A percentile compares a stretch with the other conserved stretches of the same genome.
phyloP scores from a whole-genome alignment of 2,888 invertebrate species.

The Drosophila setosimentum region DNA sequence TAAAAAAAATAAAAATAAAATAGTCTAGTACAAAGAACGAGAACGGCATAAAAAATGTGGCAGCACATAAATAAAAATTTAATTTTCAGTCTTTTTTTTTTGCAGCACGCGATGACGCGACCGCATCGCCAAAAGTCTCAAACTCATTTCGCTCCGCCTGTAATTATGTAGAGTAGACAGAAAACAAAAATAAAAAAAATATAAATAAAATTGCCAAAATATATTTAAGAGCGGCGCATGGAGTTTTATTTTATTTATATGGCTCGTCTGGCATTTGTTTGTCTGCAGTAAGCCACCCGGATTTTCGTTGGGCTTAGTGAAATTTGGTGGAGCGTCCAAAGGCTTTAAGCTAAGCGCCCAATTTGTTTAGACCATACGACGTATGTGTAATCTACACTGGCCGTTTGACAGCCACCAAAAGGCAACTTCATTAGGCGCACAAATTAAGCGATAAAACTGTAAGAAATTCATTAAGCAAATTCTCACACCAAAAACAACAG shows the following conservation, averaged over 20 bases:
- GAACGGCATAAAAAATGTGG: constrained; percentile 69
- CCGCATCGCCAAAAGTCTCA: constrained; percentile 37
- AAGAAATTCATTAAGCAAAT: constrained; percentile 79
- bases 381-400: constrained; percentile 66
- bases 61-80: constrained; percentile 80
- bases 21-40: constrained; percentile 57
- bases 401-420: constrained; percentile 60
- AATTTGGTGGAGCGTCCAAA: constrained; percentile 53
- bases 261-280: constrained; percentile 60
- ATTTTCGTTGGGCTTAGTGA: constrained; percentile 53
- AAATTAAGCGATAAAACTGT: constrained; percentile 75
- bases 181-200: constrained; percentile 19
- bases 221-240: constrained; percentile 60
- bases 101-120: constrained; percentile 75
- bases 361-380: constrained; percentile 63
- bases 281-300: constrained; percentile 38
- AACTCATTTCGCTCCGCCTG: constrained; percentile 39
- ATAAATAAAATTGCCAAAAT: constrained; percentile 37
- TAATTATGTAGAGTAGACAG: constrained; percentile 70
- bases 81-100: constrained; percentile 58
- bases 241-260: constrained; percentile 59
- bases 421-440: constrained; percentile 76
- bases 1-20: constrained; percentile 27
- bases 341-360: constrained; percentile 30
- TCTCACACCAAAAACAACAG: constrained; percentile 58